Evolutionary conservation across 1,140 invertebrate species (phyloP), one percentile per base, ranked within the genome.

Genomic region (Limonius californicus): DNA sequence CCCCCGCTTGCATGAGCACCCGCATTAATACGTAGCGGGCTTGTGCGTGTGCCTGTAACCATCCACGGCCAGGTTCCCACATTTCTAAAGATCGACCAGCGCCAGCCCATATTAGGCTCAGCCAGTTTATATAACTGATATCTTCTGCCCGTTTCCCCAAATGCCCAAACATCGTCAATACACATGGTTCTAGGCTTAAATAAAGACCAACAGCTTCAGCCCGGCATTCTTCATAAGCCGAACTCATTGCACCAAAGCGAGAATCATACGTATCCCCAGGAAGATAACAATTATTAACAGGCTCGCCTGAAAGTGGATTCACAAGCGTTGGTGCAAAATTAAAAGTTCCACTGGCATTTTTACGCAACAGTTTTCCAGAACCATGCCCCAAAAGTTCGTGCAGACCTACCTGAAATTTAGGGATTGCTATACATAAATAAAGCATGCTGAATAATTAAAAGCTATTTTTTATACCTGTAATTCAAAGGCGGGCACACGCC

Each of bases 311-410:
- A 4, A 94, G 77, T 23, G 94, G 88, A 79, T 97, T 89, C 59
- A 32, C 86, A 0, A 94, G 16, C 83, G 15, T 79, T 83, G 0
- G 86, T 80, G 19, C 79, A 79, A 74, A 95, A 98, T 76, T 98
- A 97, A 59, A 87, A 87, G 0, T 83, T 11, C 89, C 92, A 63
- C 91, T 82, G 12, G 83, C 82, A 62, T 87, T 81, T 71, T 89
- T 84, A 14, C 82, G 79, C 56, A 98, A 87, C 1, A 97, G 77
- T 80, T 98, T 98, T 0, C 96, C 96, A 78, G 92, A 95, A 23
- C 95, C 96, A 79, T 98, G 96, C 0, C 96, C 96, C 0, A 98
- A 79, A 1, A 98, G 79, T 78, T 98, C 96, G 74, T 98, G 95
- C 0, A 98, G 81, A 43, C 93, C 95, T 15, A 98, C 94, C 83